Evolutionary conservation across 2,888 invertebrate species (phyloP).

Genomic region (Seira sanloemensis): DNA sequence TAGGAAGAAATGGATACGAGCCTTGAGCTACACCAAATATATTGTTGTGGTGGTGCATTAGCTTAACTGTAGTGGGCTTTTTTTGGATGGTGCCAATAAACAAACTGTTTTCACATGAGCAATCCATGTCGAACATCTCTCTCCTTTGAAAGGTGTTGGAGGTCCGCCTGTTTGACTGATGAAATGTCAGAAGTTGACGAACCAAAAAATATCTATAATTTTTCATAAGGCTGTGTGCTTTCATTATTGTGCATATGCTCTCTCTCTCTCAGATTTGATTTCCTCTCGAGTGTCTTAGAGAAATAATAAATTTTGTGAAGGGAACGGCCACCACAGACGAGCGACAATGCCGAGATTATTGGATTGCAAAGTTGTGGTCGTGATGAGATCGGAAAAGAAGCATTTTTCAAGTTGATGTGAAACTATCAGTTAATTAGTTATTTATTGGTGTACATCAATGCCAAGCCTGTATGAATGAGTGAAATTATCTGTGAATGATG

Average conservation of each 20-base stretch:
- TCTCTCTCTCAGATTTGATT: no score
- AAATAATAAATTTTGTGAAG: not conserved
- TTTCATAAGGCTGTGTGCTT: no score
- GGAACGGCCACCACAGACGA: conserved; percentile 39
- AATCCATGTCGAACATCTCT: conserved; percentile 32
- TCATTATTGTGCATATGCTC: no score
- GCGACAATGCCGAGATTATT: not conserved
- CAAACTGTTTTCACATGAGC: conserved; percentile 46
- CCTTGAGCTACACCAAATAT: not conserved
- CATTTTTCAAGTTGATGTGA: conserved; percentile 58
- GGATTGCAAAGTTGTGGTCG: conserved; percentile 29
- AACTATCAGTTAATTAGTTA: conserved; percentile 65
- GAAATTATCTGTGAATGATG: conserved; percentile 49
- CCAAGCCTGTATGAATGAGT: not conserved
- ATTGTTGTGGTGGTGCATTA: not conserved
- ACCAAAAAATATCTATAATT: conserved; percentile 48
- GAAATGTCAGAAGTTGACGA: conserved; percentile 68
- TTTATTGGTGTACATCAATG: conserved; percentile 38
- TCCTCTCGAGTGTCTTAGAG: no score
- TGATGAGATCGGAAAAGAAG: not conserved
- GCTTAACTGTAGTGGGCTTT: conserved; percentile 14
- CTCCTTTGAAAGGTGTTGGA: conserved; percentile 66
- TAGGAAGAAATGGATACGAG: not conserved
- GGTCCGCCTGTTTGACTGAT: conserved; percentile 72
- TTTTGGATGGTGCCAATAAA: conserved; percentile 45